Conservation (phyloP, 2,888 invertebrate genomes). For the Rhagophthalmus giganteus region DNA sequence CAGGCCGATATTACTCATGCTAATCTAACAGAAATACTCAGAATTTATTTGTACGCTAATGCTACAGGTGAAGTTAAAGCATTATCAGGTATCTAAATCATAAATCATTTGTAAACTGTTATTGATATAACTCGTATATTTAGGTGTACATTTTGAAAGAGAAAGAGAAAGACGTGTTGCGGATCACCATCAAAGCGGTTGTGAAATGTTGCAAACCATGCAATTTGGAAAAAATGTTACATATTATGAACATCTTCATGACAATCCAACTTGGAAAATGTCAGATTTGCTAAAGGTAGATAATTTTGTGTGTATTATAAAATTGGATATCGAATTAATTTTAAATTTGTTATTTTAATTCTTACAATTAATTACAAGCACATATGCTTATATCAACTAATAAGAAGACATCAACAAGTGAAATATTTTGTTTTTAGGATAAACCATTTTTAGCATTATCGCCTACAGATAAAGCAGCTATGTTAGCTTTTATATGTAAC, state of each 20-base stretch:
- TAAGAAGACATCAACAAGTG: too few species aligned
- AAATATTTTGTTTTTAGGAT: too few species aligned
- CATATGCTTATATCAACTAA: too few species aligned
- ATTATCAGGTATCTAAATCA: conserved; percentile 62
- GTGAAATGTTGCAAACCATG: conserved; percentile 64
- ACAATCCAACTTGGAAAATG: conserved; percentile 77
- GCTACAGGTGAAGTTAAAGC: conserved; percentile 85
- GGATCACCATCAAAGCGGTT: conserved; percentile 79
- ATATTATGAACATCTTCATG: conserved; percentile 77
- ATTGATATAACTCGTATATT: neutral
- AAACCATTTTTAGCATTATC: conserved; percentile 85
- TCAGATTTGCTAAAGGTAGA: conserved; percentile 73
- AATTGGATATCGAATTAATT: too few species aligned
- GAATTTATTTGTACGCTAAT: conserved; percentile 89
- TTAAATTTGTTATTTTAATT: too few species aligned
- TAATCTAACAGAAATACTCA: conserved; percentile 87
- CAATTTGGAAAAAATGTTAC: conserved; percentile 74
- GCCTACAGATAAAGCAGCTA: conserved; percentile 83
- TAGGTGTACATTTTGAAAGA: conserved; percentile 77
- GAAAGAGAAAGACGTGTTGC: conserved; percentile 79
- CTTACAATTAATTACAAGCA: too few species aligned
- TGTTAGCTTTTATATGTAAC: conserved; percentile 90
- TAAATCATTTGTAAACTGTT: too few species aligned
- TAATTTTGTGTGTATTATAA: neutral
- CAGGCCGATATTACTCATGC: conserved; percentile 88